These are phyloP conservation scores for Triplophysa bombifrons DNA, from an alignment of 2,797 vertebrate genomes.

Conservation along the genomic window DNA sequence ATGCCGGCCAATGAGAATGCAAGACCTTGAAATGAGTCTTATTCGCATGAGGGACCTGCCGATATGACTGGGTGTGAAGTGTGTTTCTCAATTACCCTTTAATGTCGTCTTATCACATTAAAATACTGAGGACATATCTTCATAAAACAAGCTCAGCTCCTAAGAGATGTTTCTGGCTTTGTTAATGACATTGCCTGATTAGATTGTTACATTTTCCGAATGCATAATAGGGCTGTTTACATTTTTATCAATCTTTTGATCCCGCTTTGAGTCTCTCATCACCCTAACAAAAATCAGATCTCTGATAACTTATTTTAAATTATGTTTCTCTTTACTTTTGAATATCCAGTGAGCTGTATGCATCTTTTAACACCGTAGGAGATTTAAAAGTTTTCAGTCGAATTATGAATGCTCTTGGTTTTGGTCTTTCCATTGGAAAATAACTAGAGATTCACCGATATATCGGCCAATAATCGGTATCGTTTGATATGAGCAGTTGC, in stretches of 20 bases:
- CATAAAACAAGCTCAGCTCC: conserved; percentile 12
- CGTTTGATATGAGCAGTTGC: too few relatives aligned
- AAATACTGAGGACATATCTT: conserved; percentile 25
- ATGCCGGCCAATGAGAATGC: conserved; percentile 16
- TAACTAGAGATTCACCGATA: too few relatives aligned
- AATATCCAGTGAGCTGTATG: background rate
- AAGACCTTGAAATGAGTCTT: conserved; percentile 46
- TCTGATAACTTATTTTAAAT: background rate
- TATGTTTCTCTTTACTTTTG: conserved; percentile 4
- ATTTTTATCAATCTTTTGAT: conserved; percentile 9
- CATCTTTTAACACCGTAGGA: background rate
- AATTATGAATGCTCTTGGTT: too few relatives aligned
- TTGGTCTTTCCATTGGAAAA: too few relatives aligned
- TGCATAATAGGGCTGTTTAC: conserved; percentile 8
- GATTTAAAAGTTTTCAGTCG: conserved; percentile 5
- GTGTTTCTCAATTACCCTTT: conserved; percentile 38
- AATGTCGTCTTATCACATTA: conserved; percentile 36
- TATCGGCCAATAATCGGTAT: too few relatives aligned
- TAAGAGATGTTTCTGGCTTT: conserved; percentile 16
- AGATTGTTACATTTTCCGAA: conserved; percentile 24
- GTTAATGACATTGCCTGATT: conserved; percentile 30
- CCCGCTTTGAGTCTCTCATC: background rate
- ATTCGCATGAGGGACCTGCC: conserved; percentile 36
- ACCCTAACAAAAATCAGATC: background rate
- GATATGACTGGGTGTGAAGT: conserved; percentile 35